A percentile compares a stretch with the other conserved stretches of the same genome.
phyloP scores from a whole-genome alignment of 2,888 invertebrate species.

The Mamestra brassicae region DNA sequence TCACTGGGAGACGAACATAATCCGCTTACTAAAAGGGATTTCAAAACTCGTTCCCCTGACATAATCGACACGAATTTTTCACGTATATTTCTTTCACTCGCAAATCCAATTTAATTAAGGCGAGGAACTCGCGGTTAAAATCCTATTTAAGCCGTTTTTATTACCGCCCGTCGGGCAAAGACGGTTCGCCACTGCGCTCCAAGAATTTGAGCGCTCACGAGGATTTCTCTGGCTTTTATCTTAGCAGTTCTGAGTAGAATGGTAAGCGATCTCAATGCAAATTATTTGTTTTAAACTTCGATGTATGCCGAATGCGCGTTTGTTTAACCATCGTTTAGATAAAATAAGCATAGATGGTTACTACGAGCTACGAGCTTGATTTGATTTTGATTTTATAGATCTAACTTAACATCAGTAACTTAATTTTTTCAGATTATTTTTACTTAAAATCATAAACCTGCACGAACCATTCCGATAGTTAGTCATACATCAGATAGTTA shows the following conservation, averaged over 20 bases:
- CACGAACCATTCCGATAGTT: not conserved
- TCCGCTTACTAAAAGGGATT: constrained; percentile 85
- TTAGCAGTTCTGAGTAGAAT: constrained; percentile 82
- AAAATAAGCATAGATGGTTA: not conserved
- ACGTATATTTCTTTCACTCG: constrained; percentile 90
- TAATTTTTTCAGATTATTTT: not conserved
- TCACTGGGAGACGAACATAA: constrained; percentile 79
- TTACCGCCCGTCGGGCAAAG: constrained; percentile 90
- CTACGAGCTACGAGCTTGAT: too few species aligned
- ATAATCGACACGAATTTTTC: constrained; percentile 90
- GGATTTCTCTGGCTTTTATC: constrained; percentile 88
- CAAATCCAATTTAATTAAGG: constrained; percentile 91
- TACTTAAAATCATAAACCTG: not conserved
- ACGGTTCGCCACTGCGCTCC: constrained; percentile 87
- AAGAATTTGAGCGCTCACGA: constrained; percentile 88
- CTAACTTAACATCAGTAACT: too few species aligned
- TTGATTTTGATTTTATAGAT: too few species aligned
- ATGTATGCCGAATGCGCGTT: constrained; percentile 60
- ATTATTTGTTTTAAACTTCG: constrained; percentile 79
- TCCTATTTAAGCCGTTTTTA: constrained; percentile 91
- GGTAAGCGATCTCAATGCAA: constrained; percentile 86
- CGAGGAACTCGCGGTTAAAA: constrained; percentile 90
- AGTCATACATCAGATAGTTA: constrained; percentile 44
- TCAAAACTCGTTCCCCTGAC: constrained; percentile 85
- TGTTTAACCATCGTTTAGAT: constrained; percentile 39